Evolutionary conservation across 2,113 vertebrate species (phyloP), one percentile per base, ranked within the genome.

Genomic region (Oenanthe melanoleuca): DNA sequence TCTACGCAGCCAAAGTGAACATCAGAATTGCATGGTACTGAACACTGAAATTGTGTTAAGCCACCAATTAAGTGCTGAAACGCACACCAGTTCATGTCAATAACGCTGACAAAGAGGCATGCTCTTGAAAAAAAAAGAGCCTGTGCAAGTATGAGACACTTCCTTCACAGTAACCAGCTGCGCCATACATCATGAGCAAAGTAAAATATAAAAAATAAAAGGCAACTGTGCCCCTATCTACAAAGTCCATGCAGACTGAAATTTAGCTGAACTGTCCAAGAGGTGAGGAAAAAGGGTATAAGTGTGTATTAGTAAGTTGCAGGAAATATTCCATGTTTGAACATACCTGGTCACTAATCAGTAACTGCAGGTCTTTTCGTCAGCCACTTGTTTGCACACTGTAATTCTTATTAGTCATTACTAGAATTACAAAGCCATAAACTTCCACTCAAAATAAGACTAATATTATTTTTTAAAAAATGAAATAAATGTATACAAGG

Each of bases 31-130:
- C 20, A 44, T 59, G 69, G 44, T 73, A 77, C 71, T 92, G 88
- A 88, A 73, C 75, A 79, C 47, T 81, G 52, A 84, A 88, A 93
- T 79, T 1, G 1, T 84, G 65, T 92, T 89, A 93, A 71, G 83
- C 38, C 34, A 71, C 57, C 77, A 92, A 64, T 89, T 93, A 93
- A 93, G 53, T 31, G 14, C 24, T 89, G 80, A 95, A 93, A 91
- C 61, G 50, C 52, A 92, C 37, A 80, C 12, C 22, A 53, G 66
- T 95, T 92, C 69, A 53, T 25, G 72, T 91, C 94, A 91, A 60
- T 84, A 91, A 49, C 19, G 52, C 52, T 84, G 86, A 84, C 40
- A 63, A 81, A 74, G 57, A 87, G 63, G 28, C 75, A 69, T 9
- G 23, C 5, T 85, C 20, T 89, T 65, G 52, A 14, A 55, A 93